A percentile compares a stretch with the other conserved stretches of the same genome.
phyloP scores from a whole-genome alignment of 2,113 vertebrate species.

The Chaetodon auriga region DNA sequence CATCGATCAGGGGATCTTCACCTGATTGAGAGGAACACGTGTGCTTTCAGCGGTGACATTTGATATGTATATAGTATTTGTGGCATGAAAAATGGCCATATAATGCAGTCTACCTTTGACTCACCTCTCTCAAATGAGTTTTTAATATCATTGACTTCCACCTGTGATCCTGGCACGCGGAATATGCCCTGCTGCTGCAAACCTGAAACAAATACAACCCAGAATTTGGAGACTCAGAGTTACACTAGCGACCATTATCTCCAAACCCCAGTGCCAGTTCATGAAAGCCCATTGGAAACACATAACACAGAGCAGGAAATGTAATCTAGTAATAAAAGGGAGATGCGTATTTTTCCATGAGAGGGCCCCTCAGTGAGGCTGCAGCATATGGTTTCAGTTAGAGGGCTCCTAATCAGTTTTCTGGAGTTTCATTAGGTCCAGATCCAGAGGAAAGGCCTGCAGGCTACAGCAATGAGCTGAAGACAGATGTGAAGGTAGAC shows the following conservation, averaged over 20 bases:
- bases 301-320: constrained; percentile 75
- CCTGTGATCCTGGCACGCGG: constrained; percentile 96
- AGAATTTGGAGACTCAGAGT: constrained; percentile 32
- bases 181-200: constrained; percentile 99
- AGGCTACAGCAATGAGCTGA: constrained; percentile 69
- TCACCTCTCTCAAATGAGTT: constrained; percentile 99
- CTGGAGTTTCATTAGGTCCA: constrained; percentile 83
- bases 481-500: constrained; percentile 78
- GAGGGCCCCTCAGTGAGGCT: constrained; percentile 64
- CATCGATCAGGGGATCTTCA: constrained; percentile 95
- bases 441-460: constrained; percentile 69
- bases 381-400: constrained; percentile 81
- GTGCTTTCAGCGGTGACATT: constrained; percentile 2
- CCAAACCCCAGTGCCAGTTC: constrained; percentile 48
- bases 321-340: constrained; percentile 74
- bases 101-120: constrained; percentile 53
- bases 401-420: constrained; percentile 80
- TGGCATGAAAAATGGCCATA: background rate
- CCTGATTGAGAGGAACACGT: constrained; percentile 78
- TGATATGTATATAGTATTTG: background rate
- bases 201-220: constrained; percentile 83
- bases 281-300: constrained; percentile 66
- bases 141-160: constrained; percentile 99
- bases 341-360: constrained; percentile 66
- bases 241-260: constrained; percentile 39